Evolutionary conservation across 2,113 vertebrate genomes (phyloP), one percentile per base, ranked within the genome.

Genomic region (Lampris incognitus): DNA sequence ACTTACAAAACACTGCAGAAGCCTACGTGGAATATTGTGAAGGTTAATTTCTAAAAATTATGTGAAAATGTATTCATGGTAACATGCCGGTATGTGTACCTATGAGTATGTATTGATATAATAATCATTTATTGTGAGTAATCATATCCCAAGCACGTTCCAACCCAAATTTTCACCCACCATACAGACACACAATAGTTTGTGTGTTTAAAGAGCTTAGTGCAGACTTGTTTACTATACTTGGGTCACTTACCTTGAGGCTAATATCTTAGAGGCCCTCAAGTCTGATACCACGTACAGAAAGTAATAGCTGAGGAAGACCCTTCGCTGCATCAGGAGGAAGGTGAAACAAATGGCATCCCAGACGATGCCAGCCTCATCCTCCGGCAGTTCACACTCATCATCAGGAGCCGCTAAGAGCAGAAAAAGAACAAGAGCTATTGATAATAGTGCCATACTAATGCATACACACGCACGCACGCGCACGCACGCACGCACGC

Each of bases 231-330:
- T 48, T 6, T 8, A 48, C 2, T 1, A 41, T 54, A 2, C 54
- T 61, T 55, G 11, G 1, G 58, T 37, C 11, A 62, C 46, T 83
- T 58, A 94, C 93, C 96, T 94, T 72, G 90, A 93, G 36, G 93
- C 95, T 41, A 95, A 82, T 71, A 91, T 92, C 66, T 94, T 93
- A 1, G 91, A 90, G 3, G 93, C 91, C 83, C 93, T 95, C 60
- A 92, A 89, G 66, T 96, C 93, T 38, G 94, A 93, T 44, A 94
- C 94, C 51, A 94, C 79, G 0, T 92, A 94, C 11, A 96, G 93
- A 78, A 93, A 95, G 69, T 94, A 94, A 79, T 93, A 94, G 82
- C 94, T 96, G 68, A 91, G 93, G 73, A 96, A 96, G 60, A 93
- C 87, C 36, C 91, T 88, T 11, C 90, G 75, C 84, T 94, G 95